phyloP scores from a whole-genome alignment of 2,888 invertebrate species.

The Leptura quadrifasciata region DNA sequence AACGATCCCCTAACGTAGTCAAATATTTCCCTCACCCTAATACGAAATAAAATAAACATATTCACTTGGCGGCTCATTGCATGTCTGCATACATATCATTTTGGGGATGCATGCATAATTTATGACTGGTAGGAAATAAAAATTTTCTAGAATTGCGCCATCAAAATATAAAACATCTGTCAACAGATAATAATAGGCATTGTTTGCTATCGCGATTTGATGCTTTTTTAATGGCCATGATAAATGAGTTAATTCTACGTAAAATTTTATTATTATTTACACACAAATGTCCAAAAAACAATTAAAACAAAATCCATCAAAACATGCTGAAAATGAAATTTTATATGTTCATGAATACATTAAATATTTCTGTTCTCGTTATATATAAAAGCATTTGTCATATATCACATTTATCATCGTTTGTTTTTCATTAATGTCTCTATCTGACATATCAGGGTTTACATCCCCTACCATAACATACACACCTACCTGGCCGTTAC shows the following conservation, averaged over 20 bases:
- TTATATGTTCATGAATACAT: constrained; percentile 28
- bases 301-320: constrained; percentile 18
- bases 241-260: constrained; percentile 10
- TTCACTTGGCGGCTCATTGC: constrained; percentile 28
- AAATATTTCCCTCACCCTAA: constrained; percentile 19
- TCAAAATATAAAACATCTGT: constrained; percentile 1
- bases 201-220: constrained; percentile 5
- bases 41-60: constrained; percentile 37
- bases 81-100: constrained; percentile 32
- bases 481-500: background rate
- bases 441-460: constrained; percentile 15
- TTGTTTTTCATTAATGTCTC: constrained; percentile 22
- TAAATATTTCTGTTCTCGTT: constrained; percentile 4
- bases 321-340: background rate
- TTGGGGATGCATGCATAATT: constrained; percentile 29
- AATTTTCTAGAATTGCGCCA: constrained; percentile 1
- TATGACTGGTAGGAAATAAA: background rate
- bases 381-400: constrained; percentile 17
- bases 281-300: constrained; percentile 11
- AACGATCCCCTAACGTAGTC: constrained; percentile 1
- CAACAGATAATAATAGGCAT: constrained; percentile 18
- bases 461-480: background rate
- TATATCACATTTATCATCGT: constrained; percentile 14
- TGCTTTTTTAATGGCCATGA: constrained; percentile 16
- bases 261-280: background rate